Evolutionary conservation across 2,797 vertebrate genomes (phyloP), one percentile per base, ranked within the genome.

Genomic region (Pangasius macronema): DNA sequence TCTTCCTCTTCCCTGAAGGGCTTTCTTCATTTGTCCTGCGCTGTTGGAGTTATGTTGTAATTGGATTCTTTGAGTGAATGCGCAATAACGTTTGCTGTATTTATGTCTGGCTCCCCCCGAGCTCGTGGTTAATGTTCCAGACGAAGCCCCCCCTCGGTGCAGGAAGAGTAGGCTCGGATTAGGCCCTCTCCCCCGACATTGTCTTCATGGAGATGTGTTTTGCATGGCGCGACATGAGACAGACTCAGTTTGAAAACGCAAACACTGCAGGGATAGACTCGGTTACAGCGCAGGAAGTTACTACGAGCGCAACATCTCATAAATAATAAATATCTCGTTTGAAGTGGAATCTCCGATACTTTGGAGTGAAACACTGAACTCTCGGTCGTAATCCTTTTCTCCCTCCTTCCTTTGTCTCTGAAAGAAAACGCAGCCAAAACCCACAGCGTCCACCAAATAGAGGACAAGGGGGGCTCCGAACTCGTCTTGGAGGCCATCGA

Each of bases 361-460:
- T 30, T 24, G 53, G 89, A 85, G 85, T 89, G 57, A 85, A 87
- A 65, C 76, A 42, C 61, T 76, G 76, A 87, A 83, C 84, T 85
- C 57, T 39, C 22, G 72, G 82, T 72, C 77, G 72, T 87, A 88
- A 90, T 84, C 85, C 82, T 30, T 80, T 75, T 85, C 85, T 85
- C 82, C 73, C 18, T 82, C 76, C 49, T 72, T 68, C 73, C 51
- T 70, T 67, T 75, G 57, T 68, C 67, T 14, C 53, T 36, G 51
- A 57, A 70, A 98, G 97, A 97, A 53, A 95, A 93, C 13, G n/a
- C 92, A 59, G 93, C 92, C 86, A 97, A 94, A 91, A 88, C 92
- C 0, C 93, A 94, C 72, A 89, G 83, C 3, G 90, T 93, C 75
- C 91, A 91, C 18, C 96, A 97, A 61, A 90, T 93, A 86, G 93